Percentiles rank a stretch among this genome's conserved stretches.
These are phyloP conservation scores for Pedionomus torquatus DNA, from an alignment of 2,113 vertebrate genomes.

Conservation along the genomic window DNA sequence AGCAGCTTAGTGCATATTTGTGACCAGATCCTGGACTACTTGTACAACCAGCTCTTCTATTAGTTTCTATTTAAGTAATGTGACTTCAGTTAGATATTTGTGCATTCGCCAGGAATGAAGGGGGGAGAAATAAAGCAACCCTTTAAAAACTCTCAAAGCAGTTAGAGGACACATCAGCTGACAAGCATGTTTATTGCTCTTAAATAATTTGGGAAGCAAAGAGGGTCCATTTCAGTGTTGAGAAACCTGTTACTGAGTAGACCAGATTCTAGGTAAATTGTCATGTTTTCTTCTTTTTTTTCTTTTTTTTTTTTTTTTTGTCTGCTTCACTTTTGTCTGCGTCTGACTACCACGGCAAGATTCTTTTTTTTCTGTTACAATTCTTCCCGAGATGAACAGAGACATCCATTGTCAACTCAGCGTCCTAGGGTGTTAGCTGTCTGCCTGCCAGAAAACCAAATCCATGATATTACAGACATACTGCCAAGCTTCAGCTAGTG, in stretches of 20 bases:
- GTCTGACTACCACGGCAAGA: neutral
- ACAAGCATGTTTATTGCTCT: conserved; percentile 44
- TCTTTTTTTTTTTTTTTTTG: neutral
- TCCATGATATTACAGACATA: neutral
- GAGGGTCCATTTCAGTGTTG: neutral
- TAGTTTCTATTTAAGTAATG: conserved; percentile 49
- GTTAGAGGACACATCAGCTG: conserved; percentile 17
- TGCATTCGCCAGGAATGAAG: conserved; percentile 26
- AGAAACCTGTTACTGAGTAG: conserved; percentile 13
- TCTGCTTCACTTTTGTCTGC: neutral
- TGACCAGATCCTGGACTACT: conserved; percentile 2
- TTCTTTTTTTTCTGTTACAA: neutral
- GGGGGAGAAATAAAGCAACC: neutral
- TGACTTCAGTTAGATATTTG: conserved; percentile 48
- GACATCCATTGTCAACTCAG: conserved; percentile 18
- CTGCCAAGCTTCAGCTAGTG: conserved; percentile 24
- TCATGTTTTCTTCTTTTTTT: neutral
- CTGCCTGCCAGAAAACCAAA: conserved; percentile 21
- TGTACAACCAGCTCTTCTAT: conserved; percentile 26
- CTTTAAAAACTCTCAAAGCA: conserved; percentile 5
- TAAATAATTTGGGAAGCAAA: conserved; percentile 48
- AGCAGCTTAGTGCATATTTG: conserved; percentile 20
- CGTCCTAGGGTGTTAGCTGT: neutral
- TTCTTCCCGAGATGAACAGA: conserved; percentile 51
- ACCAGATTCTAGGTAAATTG: conserved; percentile 25